phyloP scores from a whole-genome alignment of 1,140 invertebrate genomes.

The Paraescarpia echinospica region DNA sequence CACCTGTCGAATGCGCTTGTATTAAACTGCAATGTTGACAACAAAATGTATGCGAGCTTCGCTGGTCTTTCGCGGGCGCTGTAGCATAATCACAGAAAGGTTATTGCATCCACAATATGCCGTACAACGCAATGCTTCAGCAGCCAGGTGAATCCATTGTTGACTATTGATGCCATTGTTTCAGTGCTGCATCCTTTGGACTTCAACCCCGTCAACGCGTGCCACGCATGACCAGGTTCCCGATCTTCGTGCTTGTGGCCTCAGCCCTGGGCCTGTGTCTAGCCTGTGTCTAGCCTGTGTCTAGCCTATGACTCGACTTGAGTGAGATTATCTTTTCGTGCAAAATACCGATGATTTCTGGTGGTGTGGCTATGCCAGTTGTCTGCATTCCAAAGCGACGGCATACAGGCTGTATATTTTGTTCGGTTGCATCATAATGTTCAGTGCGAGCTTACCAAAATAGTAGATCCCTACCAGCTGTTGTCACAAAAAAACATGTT shows the following conservation, averaged over 20 bases:
- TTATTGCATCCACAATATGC: not conserved
- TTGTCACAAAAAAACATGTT: not conserved
- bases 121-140: not conserved
- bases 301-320: not conserved
- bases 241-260: too few relatives aligned
- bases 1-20: not conserved
- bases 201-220: not conserved
- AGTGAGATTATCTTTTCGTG: not conserved
- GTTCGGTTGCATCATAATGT: not conserved
- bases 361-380: too few relatives aligned
- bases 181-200: not conserved
- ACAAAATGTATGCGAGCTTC: not conserved
- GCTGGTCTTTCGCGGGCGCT: not conserved
- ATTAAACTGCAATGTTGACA: not conserved
- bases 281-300: too few relatives aligned
- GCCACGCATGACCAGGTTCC: not conserved
- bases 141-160: not conserved
- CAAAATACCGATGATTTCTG: not conserved
- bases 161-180: not conserved
- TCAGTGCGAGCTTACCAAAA: too few relatives aligned
- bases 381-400: not conserved
- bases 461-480: too few relatives aligned
- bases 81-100: not conserved
- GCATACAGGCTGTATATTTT: not conserved
- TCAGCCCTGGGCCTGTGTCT: too few relatives aligned